phyloP scores from a whole-genome alignment of 2,113 vertebrate species.

The Scolopax mira region DNA sequence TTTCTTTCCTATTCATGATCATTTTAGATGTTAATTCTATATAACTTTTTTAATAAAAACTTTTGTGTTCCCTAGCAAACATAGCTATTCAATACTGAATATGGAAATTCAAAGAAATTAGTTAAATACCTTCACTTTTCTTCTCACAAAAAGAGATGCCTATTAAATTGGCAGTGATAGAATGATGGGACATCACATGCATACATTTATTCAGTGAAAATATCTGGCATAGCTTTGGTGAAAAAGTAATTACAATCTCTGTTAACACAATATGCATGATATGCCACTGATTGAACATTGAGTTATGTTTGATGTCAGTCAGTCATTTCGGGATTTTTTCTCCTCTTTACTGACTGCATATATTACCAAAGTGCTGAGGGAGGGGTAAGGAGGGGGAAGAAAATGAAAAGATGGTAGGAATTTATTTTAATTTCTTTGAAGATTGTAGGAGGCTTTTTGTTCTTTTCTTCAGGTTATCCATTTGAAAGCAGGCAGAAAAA shows the following conservation, averaged over 20 bases:
- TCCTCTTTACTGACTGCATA: background rate
- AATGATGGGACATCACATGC: background rate
- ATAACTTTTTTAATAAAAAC: background rate
- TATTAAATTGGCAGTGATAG: slow-evolving; percentile 2
- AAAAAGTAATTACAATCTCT: slow-evolving; percentile 45
- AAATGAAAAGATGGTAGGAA: background rate
- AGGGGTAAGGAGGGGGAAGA: no score
- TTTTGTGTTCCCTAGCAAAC: background rate
- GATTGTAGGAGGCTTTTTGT: background rate
- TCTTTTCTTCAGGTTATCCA: background rate
- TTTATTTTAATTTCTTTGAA: background rate
- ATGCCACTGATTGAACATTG: slow-evolving; percentile 2
- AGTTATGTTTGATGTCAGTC: slow-evolving; percentile 59
- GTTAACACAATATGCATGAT: slow-evolving; percentile 45
- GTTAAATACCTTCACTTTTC: background rate
- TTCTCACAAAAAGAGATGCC: background rate
- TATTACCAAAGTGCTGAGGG: background rate
- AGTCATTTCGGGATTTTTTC: slow-evolving; percentile 31
- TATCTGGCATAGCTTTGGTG: slow-evolving; percentile 57
- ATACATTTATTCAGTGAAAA: slow-evolving; percentile 28
- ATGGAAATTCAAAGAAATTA: background rate
- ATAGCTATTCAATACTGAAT: background rate
- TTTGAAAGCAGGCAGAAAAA: background rate
- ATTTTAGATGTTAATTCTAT: background rate
- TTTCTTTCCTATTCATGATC: background rate